Percentiles rank a stretch among this genome's conserved stretches.
These are phyloP conservation scores for Drosophila melanosoma DNA, from an alignment of 2,888 invertebrate genomes.

Conservation along the genomic window DNA sequence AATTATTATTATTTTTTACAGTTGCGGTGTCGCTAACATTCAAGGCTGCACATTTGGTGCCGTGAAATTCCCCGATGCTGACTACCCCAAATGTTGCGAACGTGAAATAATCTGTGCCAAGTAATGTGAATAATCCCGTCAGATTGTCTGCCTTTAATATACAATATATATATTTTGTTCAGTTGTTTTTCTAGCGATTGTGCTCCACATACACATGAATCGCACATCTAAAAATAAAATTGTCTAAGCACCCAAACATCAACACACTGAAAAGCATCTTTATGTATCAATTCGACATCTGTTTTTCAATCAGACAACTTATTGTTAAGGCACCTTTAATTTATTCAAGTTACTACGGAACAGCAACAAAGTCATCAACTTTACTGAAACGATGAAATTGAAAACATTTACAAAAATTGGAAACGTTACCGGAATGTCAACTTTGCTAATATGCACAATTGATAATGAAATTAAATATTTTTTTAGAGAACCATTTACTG, in stretches of 20 bases:
- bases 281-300: slow-evolving; percentile 3
- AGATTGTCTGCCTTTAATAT: not conserved
- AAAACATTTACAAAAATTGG: no score
- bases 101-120: slow-evolving; percentile 28
- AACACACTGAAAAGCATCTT: not conserved
- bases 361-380: no score
- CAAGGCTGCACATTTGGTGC: slow-evolving; percentile 45
- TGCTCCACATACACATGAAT: slow-evolving; percentile 2
- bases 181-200: slow-evolving; percentile 20
- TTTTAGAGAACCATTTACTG: no score
- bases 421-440: no score
- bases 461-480: no score
- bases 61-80: slow-evolving; percentile 38
- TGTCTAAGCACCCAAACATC: not conserved
- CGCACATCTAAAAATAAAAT: slow-evolving; percentile 29
- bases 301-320: not conserved
- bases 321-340: not conserved
- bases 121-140: not conserved
- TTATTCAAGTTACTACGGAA: not conserved
- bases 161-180: slow-evolving; percentile 6
- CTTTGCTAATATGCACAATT: no score
- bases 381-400: no score
- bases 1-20: slow-evolving; percentile 14
- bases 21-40: slow-evolving; percentile 49
- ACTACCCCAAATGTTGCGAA: slow-evolving; percentile 59